These are phyloP conservation scores for Pseudococcus viburni DNA, from an alignment of 2,888 invertebrate genomes.

Conservation along the genomic window DNA sequence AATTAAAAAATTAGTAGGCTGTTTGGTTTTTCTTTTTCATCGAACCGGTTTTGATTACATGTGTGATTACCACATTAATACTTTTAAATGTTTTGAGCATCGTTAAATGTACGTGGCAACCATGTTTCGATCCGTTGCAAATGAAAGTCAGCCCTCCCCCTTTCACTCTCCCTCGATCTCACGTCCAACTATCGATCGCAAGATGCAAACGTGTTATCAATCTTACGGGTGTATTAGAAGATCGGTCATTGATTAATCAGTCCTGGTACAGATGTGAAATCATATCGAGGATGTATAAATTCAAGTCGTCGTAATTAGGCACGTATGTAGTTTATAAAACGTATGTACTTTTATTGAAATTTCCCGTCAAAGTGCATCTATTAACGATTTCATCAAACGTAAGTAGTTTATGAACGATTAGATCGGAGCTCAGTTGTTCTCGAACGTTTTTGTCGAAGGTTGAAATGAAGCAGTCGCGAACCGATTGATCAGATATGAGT, in stretches of 20 bases:
- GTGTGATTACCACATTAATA: conserved; percentile 50
- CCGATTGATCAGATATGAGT: too few relatives aligned
- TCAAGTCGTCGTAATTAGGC: background rate
- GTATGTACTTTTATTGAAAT: background rate
- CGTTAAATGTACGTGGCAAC: background rate
- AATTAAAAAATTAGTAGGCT: conserved; percentile 62
- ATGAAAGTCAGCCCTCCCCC: background rate
- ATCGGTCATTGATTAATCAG: background rate
- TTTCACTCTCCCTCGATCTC: background rate
- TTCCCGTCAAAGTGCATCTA: background rate
- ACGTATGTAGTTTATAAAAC: background rate
- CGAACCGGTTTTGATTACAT: conserved; percentile 43
- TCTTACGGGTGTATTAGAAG: background rate
- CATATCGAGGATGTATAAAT: background rate
- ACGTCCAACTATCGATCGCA: background rate
- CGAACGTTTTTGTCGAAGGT: too few relatives aligned
- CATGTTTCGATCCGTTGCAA: conserved; percentile 9
- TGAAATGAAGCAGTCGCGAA: too few relatives aligned
- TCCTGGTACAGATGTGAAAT: background rate
- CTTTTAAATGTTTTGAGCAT: conserved; percentile 33
- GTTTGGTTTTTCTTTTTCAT: conserved; percentile 56
- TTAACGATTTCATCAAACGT: too few relatives aligned
- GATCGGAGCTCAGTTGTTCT: too few relatives aligned
- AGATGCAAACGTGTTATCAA: background rate
- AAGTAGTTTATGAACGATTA: too few relatives aligned